phyloP scores from a whole-genome alignment of 2,888 invertebrate genomes.

The Drosophila algonquin region DNA sequence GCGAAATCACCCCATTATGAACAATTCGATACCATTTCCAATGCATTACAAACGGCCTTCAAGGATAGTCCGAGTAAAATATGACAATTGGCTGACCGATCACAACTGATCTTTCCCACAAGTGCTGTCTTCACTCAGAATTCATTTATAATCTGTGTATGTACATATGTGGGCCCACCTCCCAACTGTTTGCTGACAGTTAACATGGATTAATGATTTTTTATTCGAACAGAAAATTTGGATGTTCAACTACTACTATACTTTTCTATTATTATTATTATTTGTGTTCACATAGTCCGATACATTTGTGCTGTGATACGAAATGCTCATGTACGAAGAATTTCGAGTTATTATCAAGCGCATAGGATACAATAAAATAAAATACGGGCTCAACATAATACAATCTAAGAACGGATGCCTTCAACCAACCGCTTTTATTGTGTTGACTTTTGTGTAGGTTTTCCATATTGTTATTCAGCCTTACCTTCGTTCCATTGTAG shows the following conservation, averaged over 20 bases:
- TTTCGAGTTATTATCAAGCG: slow-evolving; percentile 37
- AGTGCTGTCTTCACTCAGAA: slow-evolving; percentile 35
- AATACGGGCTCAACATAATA: slow-evolving; percentile 37
- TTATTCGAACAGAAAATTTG: slow-evolving; percentile 4
- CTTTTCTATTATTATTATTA: slow-evolving; percentile 45
- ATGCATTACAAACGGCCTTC: slow-evolving; percentile 50
- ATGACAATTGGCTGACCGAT: slow-evolving; percentile 22
- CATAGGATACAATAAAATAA: slow-evolving; percentile 30
- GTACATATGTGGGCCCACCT: background rate
- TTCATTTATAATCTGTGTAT: background rate
- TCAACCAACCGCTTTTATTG: slow-evolving; percentile 49
- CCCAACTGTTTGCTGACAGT: slow-evolving; percentile 50
- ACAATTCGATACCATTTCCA: slow-evolving; percentile 21
- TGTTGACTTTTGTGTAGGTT: slow-evolving; percentile 24
- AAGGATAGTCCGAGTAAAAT: slow-evolving; percentile 25
- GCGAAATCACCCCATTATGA: background rate
- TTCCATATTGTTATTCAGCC: slow-evolving; percentile 9
- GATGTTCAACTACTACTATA: slow-evolving; percentile 3
- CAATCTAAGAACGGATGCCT: slow-evolving; percentile 59
- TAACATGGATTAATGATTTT: slow-evolving; percentile 44
- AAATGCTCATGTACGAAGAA: no score
- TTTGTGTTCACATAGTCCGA: slow-evolving; percentile 14
- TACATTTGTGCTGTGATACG: background rate
- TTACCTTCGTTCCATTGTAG: no score
- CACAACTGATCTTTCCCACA: slow-evolving; percentile 35